Evolutionary conservation across 2,888 invertebrate genomes (phyloP), one percentile per base, ranked within the genome.

Genomic region (Drosophila bunnanda): DNA sequence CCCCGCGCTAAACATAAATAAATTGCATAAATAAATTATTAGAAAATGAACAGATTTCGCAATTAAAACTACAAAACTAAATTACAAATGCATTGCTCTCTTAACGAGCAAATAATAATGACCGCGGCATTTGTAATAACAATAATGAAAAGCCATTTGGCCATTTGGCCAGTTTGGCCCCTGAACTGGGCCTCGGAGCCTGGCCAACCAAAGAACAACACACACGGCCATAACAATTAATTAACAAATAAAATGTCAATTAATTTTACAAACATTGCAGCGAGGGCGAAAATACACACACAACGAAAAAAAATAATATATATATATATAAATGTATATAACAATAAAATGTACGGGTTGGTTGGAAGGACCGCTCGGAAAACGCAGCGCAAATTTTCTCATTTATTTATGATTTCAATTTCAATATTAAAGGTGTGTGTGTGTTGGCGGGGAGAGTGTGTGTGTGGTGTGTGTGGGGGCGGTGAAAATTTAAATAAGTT

Each of bases 201-300:
- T 56, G 76, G 69, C 68, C 86, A 85, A 80, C 80, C 69, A 17
- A 69, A 69, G 57, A 68, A 68, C 38, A 54, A 44, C 25, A 44
- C 13, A 54, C 41, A 46, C 52, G 72, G 80, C 89, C 80, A 78
- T 85, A 81, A 89, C 90, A 90, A 90, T 91, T 91, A 90, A 91
- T 91, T 90, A 91, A 89, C 90, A 90, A 91, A 90, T 90, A 90
- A 90, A 91, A 90, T 90, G 91, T 90, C 90, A 91, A 91, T 90
- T 91, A 91, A 90, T 91, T 89, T 90, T 83, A 83, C 84, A 89
- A 83, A 85, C 85, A 81, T 78, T 78, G 82, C 79, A 76, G 80
- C 82, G 79, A n/a, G 46, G 28, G 69, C 71, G 78, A 77, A 76
- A 80, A 78, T 55, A 52, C 36, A 28, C 28, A 13, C 25, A 28